Evolutionary conservation across 30 jellyfish, hydroid and myxozoan genomes (phyloP).

Genomic region (Hydractinia echinata): DNA sequence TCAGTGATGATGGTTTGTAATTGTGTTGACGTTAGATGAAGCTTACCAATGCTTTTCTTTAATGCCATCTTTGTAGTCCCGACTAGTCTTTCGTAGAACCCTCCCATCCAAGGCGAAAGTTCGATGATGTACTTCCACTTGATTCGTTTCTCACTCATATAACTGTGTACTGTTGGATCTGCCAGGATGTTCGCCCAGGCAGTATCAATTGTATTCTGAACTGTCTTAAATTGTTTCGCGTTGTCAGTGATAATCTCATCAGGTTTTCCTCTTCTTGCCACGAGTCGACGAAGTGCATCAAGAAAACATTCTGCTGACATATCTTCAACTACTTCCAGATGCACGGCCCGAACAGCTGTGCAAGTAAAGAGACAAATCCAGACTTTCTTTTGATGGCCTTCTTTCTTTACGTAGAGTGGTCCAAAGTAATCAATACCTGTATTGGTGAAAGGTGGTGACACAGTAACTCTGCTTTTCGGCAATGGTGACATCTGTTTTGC

Average conservation of each 20-base stretch:
- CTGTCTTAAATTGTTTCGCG: constrained; percentile 28
- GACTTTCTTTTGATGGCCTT: background rate
- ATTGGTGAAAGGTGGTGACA: constrained; percentile 15
- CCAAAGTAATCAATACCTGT: constrained; percentile 22
- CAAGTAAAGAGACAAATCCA: constrained; percentile 23
- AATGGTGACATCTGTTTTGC: background rate
- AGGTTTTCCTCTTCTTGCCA: constrained; percentile 43
- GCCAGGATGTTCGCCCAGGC: constrained; percentile 14
- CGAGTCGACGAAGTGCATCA: constrained; percentile 19
- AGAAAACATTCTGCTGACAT: constrained; percentile 13
- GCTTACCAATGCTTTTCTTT: background rate
- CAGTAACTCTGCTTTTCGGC: constrained; percentile 1
- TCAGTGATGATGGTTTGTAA: no score
- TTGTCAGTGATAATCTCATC: constrained; percentile 21
- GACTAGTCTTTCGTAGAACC: constrained; percentile 42
- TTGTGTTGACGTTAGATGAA: no score
- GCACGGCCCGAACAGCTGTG: background rate
- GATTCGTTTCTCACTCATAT: constrained; percentile 13
- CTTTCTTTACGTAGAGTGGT: constrained; percentile 8
- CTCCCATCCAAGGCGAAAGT: background rate
- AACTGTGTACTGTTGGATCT: background rate
- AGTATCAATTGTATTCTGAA: constrained; percentile 19
- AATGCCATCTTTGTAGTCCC: constrained; percentile 25
- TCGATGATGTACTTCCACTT: constrained; percentile 35
- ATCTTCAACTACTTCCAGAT: constrained; percentile 20